These are phyloP conservation scores for Sarcophaga carnaria DNA, from an alignment of 2,888 invertebrate genomes.

Conservation along the genomic window DNA sequence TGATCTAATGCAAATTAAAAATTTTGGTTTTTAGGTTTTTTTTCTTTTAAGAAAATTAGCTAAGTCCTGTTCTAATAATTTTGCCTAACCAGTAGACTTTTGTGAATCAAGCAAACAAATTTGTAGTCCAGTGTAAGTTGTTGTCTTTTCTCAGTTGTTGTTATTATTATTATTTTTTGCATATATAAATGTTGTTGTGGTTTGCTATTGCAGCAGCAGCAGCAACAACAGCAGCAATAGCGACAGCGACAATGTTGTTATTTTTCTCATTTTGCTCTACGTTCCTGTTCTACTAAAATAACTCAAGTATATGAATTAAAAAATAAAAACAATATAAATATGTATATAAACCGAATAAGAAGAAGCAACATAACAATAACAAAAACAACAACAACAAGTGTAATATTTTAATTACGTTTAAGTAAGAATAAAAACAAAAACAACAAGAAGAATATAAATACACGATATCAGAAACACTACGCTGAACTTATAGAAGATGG, in stretches of 20 bases:
- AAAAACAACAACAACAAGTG: slow-evolving; percentile 76
- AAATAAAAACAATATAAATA: slow-evolving; percentile 46
- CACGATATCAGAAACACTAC: slow-evolving; percentile 55
- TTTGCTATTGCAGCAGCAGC: not conserved
- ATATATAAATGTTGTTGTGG: slow-evolving; percentile 34
- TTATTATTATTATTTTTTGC: slow-evolving; percentile 53
- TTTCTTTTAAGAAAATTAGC: too few relatives aligned
- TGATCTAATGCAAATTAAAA: too few relatives aligned
- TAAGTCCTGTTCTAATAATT: too few relatives aligned
- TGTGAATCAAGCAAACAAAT: too few relatives aligned
- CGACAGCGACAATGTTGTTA: not conserved
- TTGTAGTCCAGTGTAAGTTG: slow-evolving; percentile 36
- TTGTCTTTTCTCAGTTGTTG: slow-evolving; percentile 46
- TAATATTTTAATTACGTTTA: slow-evolving; percentile 79
- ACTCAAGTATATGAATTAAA: slow-evolving; percentile 68
- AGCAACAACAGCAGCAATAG: not conserved
- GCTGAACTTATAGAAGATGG: slow-evolving; percentile 54
- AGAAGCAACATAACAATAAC: slow-evolving; percentile 70
- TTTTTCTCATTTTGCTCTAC: slow-evolving; percentile 33
- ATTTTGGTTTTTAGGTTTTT: too few relatives aligned
- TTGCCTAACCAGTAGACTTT: too few relatives aligned
- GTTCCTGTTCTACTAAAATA: slow-evolving; percentile 68
- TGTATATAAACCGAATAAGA: slow-evolving; percentile 21
- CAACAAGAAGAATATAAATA: slow-evolving; percentile 51
- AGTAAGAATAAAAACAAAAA: slow-evolving; percentile 65